Base-by-base conservation (phyloP, 2,888 invertebrate species). In the Ectobius pallidus region DNA sequence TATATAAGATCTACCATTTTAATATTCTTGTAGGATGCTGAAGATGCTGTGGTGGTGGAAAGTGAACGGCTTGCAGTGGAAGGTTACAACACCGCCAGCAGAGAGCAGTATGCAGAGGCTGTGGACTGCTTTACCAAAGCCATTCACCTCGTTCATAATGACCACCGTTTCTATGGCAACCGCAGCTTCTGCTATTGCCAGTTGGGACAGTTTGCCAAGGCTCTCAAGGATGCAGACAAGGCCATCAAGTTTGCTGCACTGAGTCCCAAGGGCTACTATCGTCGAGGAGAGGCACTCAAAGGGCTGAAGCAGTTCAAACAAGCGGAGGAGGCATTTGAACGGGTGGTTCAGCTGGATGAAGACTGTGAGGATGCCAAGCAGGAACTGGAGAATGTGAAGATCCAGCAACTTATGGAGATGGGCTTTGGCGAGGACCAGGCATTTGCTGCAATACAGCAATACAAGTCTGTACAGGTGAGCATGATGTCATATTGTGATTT, bases 181-280 rank as follows among this genome's bases (percentile, higher is more conserved):
- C 70, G 75, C 39, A 75, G 75, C 30, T 75, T 73, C 62, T 75
- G 75, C 46, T 73, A 75, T 46, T 75, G 73, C 52, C 73, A 75
- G 18, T 39, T 75, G n/a, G 73, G 73, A 44, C 62, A 71, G 20
- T 73, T 58, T 65, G 34, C 18, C 78, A 84, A 84, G 78, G 85
- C 85, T 62, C 79, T 85, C 75, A 81, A 81, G 78, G 85, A 85
- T 81, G 85, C 85, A 63, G 83, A 85, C 77, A 83, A 81, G 78
- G 84, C 85, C 52, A 83, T 85, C 76, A 75, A 75, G 65, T 78
- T 84, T 77, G 80, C 82, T 63, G 81, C 83, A 72, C 80, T 82
- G 70, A 85, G 84, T 83, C 82, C 84, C 46, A 85, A 85, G 80
- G 84, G 84, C 58, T 82, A 84, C 79, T 85, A 82, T 80, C 80